Percentiles rank a stretch among this genome's conserved stretches.
phyloP scores from a whole-genome alignment of 2,797 vertebrate species.

The Anabas testudineus region DNA sequence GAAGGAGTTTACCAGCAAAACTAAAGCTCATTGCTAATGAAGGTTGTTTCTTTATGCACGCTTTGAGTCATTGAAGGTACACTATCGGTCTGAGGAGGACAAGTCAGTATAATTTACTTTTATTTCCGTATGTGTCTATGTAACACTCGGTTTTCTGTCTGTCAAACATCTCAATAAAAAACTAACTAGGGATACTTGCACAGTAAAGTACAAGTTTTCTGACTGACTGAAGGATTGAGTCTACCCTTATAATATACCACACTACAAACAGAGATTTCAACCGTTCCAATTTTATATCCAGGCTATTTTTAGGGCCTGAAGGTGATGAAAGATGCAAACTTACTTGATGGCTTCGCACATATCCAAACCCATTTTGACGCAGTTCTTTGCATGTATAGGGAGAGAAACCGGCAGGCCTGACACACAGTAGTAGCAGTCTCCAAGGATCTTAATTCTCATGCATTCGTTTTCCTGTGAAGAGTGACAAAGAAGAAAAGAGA shows the following conservation, averaged over 20 bases:
- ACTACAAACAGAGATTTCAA: too few species aligned
- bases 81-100: background rate
- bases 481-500: background rate
- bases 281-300: too few species aligned
- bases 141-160: background rate
- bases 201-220: too few species aligned
- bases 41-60: background rate
- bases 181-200: too few species aligned
- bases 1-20: conserved; percentile 29
- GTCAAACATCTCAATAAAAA: too few species aligned
- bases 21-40: background rate
- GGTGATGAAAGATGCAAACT: conserved; percentile 67
- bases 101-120: background rate
- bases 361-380: conserved; percentile 99
- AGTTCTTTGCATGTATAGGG: conserved; percentile 96
- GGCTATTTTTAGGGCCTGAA: too few species aligned
- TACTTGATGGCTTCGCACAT: conserved; percentile 99
- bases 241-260: too few species aligned
- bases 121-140: background rate
- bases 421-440: conserved; percentile 99
- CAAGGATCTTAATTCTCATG: conserved; percentile 99
- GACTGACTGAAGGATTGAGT: too few species aligned
- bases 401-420: conserved; percentile 96
- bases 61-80: background rate
- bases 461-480: conserved; percentile 94